Evolutionary conservation across 2,113 vertebrate genomes (phyloP).

Genomic region (Pseudonaja textilis): DNA sequence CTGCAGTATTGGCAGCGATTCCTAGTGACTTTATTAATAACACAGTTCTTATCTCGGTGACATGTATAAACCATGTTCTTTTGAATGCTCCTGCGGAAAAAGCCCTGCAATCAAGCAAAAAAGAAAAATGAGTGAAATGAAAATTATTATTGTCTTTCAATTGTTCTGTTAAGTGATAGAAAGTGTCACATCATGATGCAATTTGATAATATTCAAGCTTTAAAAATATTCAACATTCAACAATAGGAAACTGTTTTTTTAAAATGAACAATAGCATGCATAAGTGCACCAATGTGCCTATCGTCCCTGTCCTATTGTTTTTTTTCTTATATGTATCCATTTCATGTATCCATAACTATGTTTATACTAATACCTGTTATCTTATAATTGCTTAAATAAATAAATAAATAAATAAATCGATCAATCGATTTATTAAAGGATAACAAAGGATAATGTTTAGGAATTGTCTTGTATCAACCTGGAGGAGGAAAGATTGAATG

Average conservation of each 20-base stretch:
- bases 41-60: conserved; percentile 94
- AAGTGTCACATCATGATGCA: conserved; percentile 39
- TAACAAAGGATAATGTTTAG: conserved; percentile 23
- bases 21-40: conserved; percentile 97
- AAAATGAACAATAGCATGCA: conserved; percentile 45
- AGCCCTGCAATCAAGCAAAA: conserved; percentile 80
- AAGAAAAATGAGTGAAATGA: conserved; percentile 50
- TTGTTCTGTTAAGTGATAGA: conserved; percentile 45
- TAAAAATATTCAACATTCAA: conserved; percentile 53
- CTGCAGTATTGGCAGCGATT: conserved; percentile 97
- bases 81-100: conserved; percentile 96
- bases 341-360: too few species aligned
- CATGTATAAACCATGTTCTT: conserved; percentile 98
- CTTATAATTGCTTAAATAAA: too few species aligned
- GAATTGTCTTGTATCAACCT: not conserved
- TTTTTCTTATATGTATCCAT: too few species aligned
- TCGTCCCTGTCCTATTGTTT: too few species aligned
- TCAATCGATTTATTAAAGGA: too few species aligned
- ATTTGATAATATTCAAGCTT: conserved; percentile 49
- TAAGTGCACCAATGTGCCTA: too few species aligned
- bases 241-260: conserved; percentile 58
- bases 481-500: not conserved
- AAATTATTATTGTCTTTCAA: conserved; percentile 30
- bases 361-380: too few species aligned
- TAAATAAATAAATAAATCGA: too few species aligned